phyloP scores from a whole-genome alignment of 2,113 vertebrate genomes.

The Nerophis ophidion region DNA sequence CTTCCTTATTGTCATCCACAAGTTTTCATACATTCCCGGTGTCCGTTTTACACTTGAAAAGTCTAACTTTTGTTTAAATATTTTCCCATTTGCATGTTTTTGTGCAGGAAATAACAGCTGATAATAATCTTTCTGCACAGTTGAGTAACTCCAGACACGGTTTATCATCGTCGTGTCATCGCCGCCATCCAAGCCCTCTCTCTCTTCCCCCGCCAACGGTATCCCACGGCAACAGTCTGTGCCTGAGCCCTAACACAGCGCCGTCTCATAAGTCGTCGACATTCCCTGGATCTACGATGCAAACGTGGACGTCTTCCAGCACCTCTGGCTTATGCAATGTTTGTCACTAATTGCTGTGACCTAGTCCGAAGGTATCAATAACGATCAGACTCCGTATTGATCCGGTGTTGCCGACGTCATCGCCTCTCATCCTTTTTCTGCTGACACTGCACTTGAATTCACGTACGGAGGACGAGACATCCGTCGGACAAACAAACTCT shows the following conservation, averaged over 20 bases:
- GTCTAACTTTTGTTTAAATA: too few species aligned
- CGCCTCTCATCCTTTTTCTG: background rate
- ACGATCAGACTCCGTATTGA: conserved; percentile 16
- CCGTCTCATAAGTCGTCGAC: conserved; percentile 12
- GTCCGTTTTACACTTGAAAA: too few species aligned
- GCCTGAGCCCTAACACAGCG: conserved; percentile 18
- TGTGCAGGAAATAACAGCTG: too few species aligned
- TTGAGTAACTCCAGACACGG: too few species aligned
- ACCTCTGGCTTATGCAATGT: conserved; percentile 23
- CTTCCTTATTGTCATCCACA: too few species aligned
- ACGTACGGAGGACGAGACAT: too few species aligned
- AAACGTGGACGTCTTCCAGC: background rate
- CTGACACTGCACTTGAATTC: too few species aligned
- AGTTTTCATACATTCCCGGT: too few species aligned
- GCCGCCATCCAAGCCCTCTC: conserved; percentile 44
- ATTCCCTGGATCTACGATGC: background rate
- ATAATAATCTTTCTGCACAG: too few species aligned
- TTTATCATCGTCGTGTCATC: conserved; percentile 11
- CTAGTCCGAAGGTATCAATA: conserved; percentile 24
- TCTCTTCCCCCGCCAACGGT: conserved; percentile 21
- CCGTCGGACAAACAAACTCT: too few species aligned
- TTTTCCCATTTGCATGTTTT: too few species aligned
- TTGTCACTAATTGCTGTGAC: conserved; percentile 18
- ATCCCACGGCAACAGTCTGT: conserved; percentile 60
- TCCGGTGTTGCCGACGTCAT: conserved; percentile 1